Conservation (phyloP, 2,888 invertebrate species). For the Xiphydria camelus region DNA sequence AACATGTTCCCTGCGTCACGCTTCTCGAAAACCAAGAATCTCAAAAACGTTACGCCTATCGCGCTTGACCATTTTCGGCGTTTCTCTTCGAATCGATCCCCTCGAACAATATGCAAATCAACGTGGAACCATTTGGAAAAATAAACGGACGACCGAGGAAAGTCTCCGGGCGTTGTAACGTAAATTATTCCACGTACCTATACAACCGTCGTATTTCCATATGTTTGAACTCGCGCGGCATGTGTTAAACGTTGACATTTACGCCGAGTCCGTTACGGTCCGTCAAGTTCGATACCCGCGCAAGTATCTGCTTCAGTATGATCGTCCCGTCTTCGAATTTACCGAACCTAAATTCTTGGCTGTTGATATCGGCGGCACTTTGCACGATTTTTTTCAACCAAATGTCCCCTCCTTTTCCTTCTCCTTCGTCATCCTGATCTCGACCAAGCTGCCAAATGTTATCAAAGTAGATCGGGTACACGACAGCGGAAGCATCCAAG, state of each 20-base stretch:
- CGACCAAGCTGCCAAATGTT: constrained; percentile 27
- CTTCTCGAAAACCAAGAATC: no score
- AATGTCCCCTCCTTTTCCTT: no score
- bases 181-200: no score
- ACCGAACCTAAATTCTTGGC: not conserved
- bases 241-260: no score
- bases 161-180: not conserved
- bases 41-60: no score
- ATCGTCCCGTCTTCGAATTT: constrained; percentile 34
- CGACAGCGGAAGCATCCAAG: not conserved
- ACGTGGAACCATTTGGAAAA: not conserved
- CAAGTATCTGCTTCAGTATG: constrained; percentile 29
- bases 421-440: constrained; percentile 15
- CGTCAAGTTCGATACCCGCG: constrained; percentile 5
- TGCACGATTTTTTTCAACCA: constrained; percentile 17
- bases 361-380: not conserved
- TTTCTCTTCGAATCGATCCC: no score
- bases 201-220: no score
- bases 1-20: no score
- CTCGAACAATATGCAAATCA: not conserved
- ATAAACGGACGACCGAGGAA: not conserved
- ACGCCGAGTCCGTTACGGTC: no score
- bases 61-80: no score
- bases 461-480: constrained; percentile 26
- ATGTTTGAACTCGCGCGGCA: no score